Base-by-base conservation (phyloP, 2,888 invertebrate genomes). In the Hydraecia micacea region DNA sequence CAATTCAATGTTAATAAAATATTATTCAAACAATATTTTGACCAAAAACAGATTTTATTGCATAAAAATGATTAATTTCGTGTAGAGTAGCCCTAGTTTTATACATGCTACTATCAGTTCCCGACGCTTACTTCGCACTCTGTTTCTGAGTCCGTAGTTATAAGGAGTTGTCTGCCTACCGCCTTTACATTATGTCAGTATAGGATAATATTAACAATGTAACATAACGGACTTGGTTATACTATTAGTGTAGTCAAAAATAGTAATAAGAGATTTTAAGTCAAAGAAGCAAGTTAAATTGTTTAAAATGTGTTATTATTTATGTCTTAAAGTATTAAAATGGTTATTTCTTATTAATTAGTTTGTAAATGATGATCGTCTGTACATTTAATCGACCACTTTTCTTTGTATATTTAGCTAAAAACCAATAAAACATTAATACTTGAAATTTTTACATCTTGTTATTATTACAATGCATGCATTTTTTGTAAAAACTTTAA, bases 281-380 rank as follows among this genome's bases (percentile, higher is more conserved):
- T 96, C 96, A 97, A 96, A 96, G 95, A 96, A 96, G 94, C 96
- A 95, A 96, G 97, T 96, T 96, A 95, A 96, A 96, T 96, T 97
- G 97, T 97, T 96, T 97, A 96, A 96, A 96, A 96, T 96, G 96
- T 97, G 97, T 97, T 97, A 96, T 96, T 97, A 97, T 96, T 97
- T 97, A 97, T 97, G 96, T 97, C 96, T 94, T 96, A 97, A 96
- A 97, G 97, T 97, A 97, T 97, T 97, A 96, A 96, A 96, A 96
- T 96, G 96, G 96, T 97, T 97, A 97, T 96, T 96, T 96, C 96
- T 96, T 97, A 97, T 97, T 97, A 95, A 96, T 96, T 97, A 97
- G 96, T 96, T 97, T 94, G 95, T 96, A 96, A 96, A 96, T 95
- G 94, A 93, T 94, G 93, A 95, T 95, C 93, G 93, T 94, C 95